These are phyloP conservation scores for Sogatella furcifera DNA, from an alignment of 1,140 invertebrate genomes.

Conservation along the genomic window DNA sequence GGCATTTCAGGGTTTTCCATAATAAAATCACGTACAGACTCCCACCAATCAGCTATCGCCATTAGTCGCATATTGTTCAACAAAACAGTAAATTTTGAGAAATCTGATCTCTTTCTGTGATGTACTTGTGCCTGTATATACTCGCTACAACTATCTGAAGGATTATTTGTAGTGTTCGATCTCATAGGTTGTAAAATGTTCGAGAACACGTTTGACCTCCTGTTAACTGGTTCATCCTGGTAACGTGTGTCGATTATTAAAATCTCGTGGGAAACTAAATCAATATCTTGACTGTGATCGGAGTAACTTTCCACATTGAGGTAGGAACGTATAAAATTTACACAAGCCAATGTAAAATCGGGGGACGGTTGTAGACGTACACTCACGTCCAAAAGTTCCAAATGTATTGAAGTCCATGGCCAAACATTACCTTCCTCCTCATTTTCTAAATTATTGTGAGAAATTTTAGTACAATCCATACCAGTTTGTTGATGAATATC, in stretches of 20 bases:
- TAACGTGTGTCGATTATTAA: constrained; percentile 72
- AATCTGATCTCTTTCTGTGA: constrained; percentile 53
- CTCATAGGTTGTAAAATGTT: constrained; percentile 73
- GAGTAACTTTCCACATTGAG: constrained; percentile 75
- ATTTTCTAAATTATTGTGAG: not conserved
- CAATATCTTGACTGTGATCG: constrained; percentile 82
- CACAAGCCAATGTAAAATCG: constrained; percentile 54
- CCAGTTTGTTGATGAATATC: constrained; percentile 35
- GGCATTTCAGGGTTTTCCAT: constrained; percentile 26
- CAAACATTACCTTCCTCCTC: constrained; percentile 39
- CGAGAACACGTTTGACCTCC: constrained; percentile 74
- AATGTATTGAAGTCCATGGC: constrained; percentile 63
- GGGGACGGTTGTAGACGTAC: constrained; percentile 52
- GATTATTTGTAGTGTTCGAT: not conserved
- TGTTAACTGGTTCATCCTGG: constrained; percentile 52
- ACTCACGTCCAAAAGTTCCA: constrained; percentile 82
- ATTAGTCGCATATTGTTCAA: constrained; percentile 93
- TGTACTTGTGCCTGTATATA: constrained; percentile 76
- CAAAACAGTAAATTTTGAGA: constrained; percentile 77
- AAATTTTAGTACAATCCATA: not conserved
- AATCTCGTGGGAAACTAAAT: constrained; percentile 88
- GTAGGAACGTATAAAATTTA: constrained; percentile 86
- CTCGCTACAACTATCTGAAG: not conserved
- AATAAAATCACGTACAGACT: constrained; percentile 73
- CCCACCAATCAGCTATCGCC: constrained; percentile 89